phyloP scores from a whole-genome alignment of 1,140 invertebrate genomes.

The Drosophila orosa region DNA sequence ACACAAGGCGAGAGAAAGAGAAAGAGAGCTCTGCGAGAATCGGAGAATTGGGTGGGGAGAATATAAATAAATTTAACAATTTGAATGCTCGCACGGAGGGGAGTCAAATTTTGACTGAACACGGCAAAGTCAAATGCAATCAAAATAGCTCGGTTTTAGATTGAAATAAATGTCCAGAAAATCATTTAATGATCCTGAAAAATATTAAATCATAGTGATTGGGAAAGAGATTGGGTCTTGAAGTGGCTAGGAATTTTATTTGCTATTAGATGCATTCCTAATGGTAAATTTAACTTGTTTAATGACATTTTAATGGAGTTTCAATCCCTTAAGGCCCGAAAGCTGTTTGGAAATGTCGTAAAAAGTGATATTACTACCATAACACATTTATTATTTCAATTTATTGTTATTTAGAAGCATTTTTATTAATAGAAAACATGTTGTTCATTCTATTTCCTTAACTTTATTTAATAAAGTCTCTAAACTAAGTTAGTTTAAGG shows the following conservation, averaged over 20 bases:
- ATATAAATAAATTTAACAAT: slow-evolving; percentile 13
- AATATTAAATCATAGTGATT: not conserved
- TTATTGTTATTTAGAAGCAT: no score
- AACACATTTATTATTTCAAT: not conserved
- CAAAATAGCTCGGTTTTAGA: slow-evolving; percentile 11
- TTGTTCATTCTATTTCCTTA: no score
- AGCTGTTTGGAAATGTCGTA: not conserved
- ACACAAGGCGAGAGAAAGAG: slow-evolving; percentile 5
- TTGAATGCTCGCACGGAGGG: slow-evolving; percentile 1
- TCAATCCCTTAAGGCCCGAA: not conserved
- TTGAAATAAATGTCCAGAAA: slow-evolving; percentile 11
- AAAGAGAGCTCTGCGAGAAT: slow-evolving; percentile 15
- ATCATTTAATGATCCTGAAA: not conserved
- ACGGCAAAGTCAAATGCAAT: slow-evolving; percentile 20
- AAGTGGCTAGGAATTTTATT: not conserved
- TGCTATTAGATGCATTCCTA: not conserved
- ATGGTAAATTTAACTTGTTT: no score
- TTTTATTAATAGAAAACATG: no score
- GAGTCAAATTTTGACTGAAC: not conserved
- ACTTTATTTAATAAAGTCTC: not conserved
- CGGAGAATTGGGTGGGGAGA: not conserved
- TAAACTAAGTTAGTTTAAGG: not conserved
- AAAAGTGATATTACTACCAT: not conserved
- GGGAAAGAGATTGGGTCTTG: accelerated
- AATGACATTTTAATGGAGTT: no score